Conservation (phyloP, 2,113 vertebrate species). For the Saccopteryx bilineata region DNA sequence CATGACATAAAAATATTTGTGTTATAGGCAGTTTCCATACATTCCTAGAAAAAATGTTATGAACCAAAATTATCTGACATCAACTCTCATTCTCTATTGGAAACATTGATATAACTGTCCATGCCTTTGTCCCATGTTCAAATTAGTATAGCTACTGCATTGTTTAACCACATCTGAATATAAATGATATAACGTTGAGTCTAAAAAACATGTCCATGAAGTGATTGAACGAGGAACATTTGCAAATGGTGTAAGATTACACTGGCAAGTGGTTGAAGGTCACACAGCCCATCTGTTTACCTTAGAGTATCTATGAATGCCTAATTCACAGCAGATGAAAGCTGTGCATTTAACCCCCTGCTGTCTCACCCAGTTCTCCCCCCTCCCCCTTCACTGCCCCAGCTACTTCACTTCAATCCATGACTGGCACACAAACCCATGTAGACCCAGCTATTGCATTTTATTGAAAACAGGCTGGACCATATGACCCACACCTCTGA, state of each 20-base stretch:
- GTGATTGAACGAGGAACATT: background rate
- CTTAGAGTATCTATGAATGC: background rate
- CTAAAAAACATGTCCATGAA: background rate
- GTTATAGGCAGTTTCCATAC: background rate
- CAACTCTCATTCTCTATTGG: conserved; percentile 36
- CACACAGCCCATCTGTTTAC: conserved; percentile 3
- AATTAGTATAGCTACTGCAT: conserved; percentile 21
- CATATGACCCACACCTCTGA: background rate
- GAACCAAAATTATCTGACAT: background rate
- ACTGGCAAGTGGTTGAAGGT: conserved; percentile 1
- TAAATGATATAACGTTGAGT: background rate
- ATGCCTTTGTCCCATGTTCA: background rate
- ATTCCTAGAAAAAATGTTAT: background rate
- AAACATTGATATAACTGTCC: background rate
- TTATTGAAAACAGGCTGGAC: background rate
- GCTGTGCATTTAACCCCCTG: background rate
- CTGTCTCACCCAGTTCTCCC: no score
- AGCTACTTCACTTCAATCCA: background rate
- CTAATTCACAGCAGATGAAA: background rate
- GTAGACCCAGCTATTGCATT: background rate
- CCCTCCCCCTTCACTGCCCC: background rate
- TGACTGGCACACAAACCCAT: background rate
- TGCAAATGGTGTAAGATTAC: background rate
- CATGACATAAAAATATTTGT: background rate
- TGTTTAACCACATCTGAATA: conserved; percentile 49